These are phyloP conservation scores for Pseudomugil gertrudae DNA, from an alignment of 2,797 vertebrate species.

Conservation along the genomic window DNA sequence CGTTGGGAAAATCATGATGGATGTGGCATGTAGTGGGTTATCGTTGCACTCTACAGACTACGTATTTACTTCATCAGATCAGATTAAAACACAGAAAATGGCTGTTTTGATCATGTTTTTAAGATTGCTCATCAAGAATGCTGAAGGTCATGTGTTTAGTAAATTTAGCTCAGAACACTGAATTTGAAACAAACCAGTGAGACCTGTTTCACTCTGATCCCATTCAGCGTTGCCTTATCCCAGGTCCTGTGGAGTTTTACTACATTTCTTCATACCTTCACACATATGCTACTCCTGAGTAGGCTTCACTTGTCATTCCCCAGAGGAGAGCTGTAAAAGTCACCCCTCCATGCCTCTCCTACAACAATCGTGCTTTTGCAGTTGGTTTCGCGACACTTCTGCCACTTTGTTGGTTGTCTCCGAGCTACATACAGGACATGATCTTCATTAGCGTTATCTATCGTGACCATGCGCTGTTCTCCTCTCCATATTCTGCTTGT, in stretches of 20 bases:
- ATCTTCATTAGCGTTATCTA: constrained; percentile 40
- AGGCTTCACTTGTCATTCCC: constrained; percentile 17
- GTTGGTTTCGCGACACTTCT: constrained; percentile 49
- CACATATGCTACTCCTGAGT: constrained; percentile 57
- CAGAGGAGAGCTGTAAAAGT: constrained; percentile 29
- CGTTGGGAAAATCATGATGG: constrained; percentile 36
- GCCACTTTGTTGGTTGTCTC: constrained; percentile 7
- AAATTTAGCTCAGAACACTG: constrained; percentile 63
- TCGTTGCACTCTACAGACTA: constrained; percentile 19
- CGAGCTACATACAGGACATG: constrained; percentile 21
- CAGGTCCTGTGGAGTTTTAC: constrained; percentile 36
- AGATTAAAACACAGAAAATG: constrained; percentile 45
- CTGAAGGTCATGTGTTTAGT: constrained; percentile 65
- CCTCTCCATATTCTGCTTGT: constrained; percentile 6
- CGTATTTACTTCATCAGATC: constrained; percentile 30
- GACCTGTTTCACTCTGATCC: constrained; percentile 56
- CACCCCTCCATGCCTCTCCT: not conserved
- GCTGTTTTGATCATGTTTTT: constrained; percentile 10
- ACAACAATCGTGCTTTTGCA: constrained; percentile 58
- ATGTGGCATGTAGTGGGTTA: constrained; percentile 11
- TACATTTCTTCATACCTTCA: constrained; percentile 12
- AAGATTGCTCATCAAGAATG: constrained; percentile 53
- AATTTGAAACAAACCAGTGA: constrained; percentile 44
- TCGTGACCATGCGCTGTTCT: constrained; percentile 22
- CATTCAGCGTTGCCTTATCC: constrained; percentile 40